Evolutionary conservation across 2,888 invertebrate species (phyloP), one percentile per base, ranked within the genome.

Genomic region (Chrysolina haemoptera): DNA sequence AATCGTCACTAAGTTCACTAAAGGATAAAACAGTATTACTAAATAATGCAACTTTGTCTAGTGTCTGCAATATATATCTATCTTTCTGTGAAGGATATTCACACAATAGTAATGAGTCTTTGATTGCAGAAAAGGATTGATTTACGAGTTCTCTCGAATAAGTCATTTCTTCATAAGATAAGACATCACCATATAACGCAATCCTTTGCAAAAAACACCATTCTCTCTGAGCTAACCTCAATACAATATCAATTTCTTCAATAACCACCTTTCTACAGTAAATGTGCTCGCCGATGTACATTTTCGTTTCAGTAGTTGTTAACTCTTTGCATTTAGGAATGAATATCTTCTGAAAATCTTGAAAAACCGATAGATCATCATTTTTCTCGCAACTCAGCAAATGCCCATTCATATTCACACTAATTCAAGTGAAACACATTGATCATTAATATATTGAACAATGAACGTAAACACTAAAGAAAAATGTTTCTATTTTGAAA

Each of bases 361-460:
- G 46, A n/a, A 68, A 62, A 35, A 76, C 12, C 16, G 43, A 40
- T 18, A 68, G 53, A 8, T 70, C 67, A 65, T 70, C 62, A 41
- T 14, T 68, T 73, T 74, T 70, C 40, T 74, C 73, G 65, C 78
- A 78, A 55, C 63, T 64, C 43, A 78, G 71, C 65, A 77, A 53
- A 68, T 27, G 65, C 50, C 41, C 66, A 62, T 48, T 65, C 66
- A 16, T 27, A 59, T 35, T 59, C 59, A 59, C 40, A 1, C 94
- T 95, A 50, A 98, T 8, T 35, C 8, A 35, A 35, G 35, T 35
- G 35, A 35, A 35, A 35, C 3, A 35, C 8, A 35, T 35, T 35
- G 35, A 35, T 35, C 6, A n/a, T n/a, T n/a, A n/a, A n/a, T 35
- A 8, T 35, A 27, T 3, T 27, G 27, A 27, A 27, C 5, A 27